A percentile compares a stretch with the other conserved stretches of the same genome.
Conservation (phyloP, 2,113 vertebrate genomes). For the Lagopus leucura region DNA sequence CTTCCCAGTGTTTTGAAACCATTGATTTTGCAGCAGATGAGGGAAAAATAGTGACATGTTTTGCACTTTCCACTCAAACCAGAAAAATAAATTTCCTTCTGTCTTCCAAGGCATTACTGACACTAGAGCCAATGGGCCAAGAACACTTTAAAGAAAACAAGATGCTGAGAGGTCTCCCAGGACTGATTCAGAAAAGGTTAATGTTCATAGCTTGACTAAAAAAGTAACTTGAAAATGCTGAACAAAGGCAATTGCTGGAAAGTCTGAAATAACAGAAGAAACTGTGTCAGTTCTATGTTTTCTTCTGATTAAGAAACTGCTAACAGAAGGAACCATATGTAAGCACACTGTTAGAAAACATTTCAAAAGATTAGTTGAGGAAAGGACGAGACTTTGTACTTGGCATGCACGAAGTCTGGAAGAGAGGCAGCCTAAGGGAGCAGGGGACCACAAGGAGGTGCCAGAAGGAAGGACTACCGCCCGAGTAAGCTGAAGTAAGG, state of each 20-base stretch:
- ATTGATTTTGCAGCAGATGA: background rate
- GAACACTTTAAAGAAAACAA: background rate
- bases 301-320: background rate
- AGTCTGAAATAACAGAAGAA: background rate
- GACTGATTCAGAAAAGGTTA: background rate
- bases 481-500: background rate
- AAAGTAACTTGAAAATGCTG: background rate
- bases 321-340: background rate
- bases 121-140: background rate
- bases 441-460: background rate
- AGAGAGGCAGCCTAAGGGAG: background rate
- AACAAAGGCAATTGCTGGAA: background rate
- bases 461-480: background rate
- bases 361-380: background rate
- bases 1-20: background rate
- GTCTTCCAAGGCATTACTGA: background rate
- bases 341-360: background rate
- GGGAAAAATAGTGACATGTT: background rate
- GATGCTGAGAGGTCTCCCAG: accelerated
- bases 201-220: background rate
- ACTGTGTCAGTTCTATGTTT: background rate
- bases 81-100: background rate
- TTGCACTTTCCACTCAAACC: background rate
- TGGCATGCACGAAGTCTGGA: background rate
- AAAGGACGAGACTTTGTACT: background rate